Percentiles rank a stretch among this genome's conserved stretches.
Conservation (phyloP, 2,797 vertebrate genomes). For the Poecilia gillii region DNA sequence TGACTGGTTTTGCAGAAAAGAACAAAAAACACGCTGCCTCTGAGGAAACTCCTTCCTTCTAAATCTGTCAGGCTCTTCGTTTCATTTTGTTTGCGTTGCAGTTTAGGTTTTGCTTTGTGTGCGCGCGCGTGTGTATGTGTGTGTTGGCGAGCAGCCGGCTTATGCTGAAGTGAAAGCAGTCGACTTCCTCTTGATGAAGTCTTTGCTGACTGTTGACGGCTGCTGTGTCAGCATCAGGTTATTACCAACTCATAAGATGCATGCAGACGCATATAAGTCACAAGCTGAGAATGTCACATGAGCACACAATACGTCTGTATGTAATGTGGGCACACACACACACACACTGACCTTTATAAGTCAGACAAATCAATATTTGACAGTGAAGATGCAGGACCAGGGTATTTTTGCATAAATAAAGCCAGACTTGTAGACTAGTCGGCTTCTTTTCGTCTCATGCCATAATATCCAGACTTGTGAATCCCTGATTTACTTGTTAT, state of each 20-base stretch:
- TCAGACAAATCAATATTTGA: background rate
- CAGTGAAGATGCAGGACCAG: conserved; percentile 15
- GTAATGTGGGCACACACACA: conserved; percentile 4
- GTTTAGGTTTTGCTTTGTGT: conserved; percentile 18
- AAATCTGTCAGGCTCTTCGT: background rate
- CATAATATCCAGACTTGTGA: background rate
- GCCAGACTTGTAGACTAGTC: background rate
- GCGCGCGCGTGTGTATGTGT: background rate
- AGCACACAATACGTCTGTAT: conserved; percentile 16
- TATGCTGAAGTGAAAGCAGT: conserved; percentile 68
- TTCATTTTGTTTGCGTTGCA: background rate
- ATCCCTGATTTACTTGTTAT: background rate
- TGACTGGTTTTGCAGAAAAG: conserved; percentile 1
- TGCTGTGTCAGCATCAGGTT: conserved; percentile 55
- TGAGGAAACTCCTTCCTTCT: background rate
- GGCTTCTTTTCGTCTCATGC: background rate
- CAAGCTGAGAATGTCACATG: conserved; percentile 42
- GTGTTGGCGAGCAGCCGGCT: background rate
- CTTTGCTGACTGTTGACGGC: conserved; percentile 52
- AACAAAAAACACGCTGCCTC: background rate
- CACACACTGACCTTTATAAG: background rate
- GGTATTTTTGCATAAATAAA: conserved; percentile 16
- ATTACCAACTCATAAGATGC: conserved; percentile 9
- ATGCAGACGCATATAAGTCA: conserved; percentile 16
- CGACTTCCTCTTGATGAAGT: conserved; percentile 67